A percentile compares a stretch with the other conserved stretches of the same genome.
These are phyloP conservation scores for Oreochromis niloticus DNA, from an alignment of 2,113 vertebrate species.

Conservation along the genomic window DNA sequence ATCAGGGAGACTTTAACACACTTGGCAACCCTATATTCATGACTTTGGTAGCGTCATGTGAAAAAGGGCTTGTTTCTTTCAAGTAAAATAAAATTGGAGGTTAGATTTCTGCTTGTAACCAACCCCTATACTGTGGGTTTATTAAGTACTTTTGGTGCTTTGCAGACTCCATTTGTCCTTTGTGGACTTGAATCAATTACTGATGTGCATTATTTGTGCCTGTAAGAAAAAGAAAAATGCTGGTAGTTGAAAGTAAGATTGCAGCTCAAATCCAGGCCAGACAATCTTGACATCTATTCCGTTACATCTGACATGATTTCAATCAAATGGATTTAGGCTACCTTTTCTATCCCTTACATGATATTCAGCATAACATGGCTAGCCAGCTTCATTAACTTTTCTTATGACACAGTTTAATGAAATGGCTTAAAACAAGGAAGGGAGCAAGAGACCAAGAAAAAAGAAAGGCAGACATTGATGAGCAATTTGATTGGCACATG, in stretches of 20 bases:
- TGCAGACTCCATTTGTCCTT: background rate
- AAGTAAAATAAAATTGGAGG: background rate
- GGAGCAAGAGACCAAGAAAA: background rate
- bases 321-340: background rate
- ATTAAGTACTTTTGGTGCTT: background rate
- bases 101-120: background rate
- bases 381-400: conserved; percentile 20
- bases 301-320: background rate
- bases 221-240: background rate
- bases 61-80: background rate
- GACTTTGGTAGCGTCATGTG: background rate
- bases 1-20: background rate
- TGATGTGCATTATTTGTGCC: background rate
- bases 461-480: conserved; percentile 58
- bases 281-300: background rate
- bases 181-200: background rate
- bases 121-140: background rate
- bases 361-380: background rate
- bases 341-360: background rate
- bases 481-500: conserved; percentile 67
- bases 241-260: background rate
- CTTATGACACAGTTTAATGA: conserved; percentile 43
- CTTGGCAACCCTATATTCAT: background rate
- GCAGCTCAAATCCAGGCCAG: background rate
- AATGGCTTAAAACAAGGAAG: conserved; percentile 17